Evolutionary conservation across 2,888 invertebrate species (phyloP), one percentile per base, ranked within the genome.

Genomic region (Drosophila dives): DNA sequence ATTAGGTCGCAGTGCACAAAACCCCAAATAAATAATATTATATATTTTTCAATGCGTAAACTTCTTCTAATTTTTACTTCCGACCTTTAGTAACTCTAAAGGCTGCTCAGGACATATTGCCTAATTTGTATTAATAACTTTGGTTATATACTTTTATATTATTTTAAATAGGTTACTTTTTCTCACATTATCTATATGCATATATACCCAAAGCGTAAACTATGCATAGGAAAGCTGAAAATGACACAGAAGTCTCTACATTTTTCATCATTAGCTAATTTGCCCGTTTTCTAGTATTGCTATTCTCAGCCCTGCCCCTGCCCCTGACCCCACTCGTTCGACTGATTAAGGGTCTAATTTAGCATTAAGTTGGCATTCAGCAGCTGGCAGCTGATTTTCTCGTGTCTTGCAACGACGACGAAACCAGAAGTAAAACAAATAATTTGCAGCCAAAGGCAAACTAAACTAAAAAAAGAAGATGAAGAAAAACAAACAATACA

Each of bases 241-340:
- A 45, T 42, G 33, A 61, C 63, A 58, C 38, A 38, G 26, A 5
- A n/a, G 36, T 26, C 45, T 48, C 26, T 45, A n/a, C 58, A 81
- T 80, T 80, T 81, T 77, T 86, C 82, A 76, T 90, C 82, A 86
- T 90, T 90, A 89, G 90, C 84, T 90, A 74, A 83, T 86, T 86
- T 83, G 55, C 59, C 60, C 53, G 53, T 64, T n/a, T n/a, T 34
- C 32, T 20, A 15, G 40, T 10, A n/a, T n/a, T 32, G 7, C 23
- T 23, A n/a, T 32, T 12, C 15, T 12, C 20, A 12, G 15, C 11
- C n/a, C 15, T 8, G 5, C 6, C 26, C 15, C 33, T 12, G 40
- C 26, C 8, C 15, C 29, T 29, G 29, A 29, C 29, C 29, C 29
- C 5, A 6, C 29, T 29, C 12, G 20, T 53, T 73, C 48, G 45